Conservation (phyloP, 1,140 invertebrate genomes). For the Megalonaias nervosa region DNA sequence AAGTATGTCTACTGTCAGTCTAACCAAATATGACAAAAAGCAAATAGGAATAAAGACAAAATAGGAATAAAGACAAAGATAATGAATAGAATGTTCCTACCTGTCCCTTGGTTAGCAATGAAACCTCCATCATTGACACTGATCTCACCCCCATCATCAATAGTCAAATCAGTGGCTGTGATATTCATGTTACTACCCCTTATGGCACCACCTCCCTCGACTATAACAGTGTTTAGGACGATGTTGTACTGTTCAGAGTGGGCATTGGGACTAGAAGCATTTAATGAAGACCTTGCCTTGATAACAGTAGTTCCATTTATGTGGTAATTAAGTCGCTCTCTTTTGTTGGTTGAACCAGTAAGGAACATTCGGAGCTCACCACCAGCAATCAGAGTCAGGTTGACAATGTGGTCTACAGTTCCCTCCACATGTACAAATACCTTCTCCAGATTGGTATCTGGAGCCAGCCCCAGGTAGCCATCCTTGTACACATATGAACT, state of each 20-base stretch:
- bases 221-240: conserved; percentile 42
- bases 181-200: conserved; percentile 53
- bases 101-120: conserved; percentile 42
- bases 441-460: conserved; percentile 52
- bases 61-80: conserved; percentile 5
- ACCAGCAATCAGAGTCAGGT: conserved; percentile 54
- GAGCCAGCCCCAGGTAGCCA: conserved; percentile 57
- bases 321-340: conserved; percentile 41
- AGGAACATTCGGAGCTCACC: conserved; percentile 51
- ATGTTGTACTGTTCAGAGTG: conserved; percentile 48
- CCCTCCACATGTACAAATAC: conserved; percentile 59
- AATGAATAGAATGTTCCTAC: conserved; percentile 32
- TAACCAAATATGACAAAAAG: too few relatives aligned
- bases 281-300: conserved; percentile 55
- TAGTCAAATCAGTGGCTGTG: conserved; percentile 44
- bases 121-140: conserved; percentile 58
- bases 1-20: too few relatives aligned
- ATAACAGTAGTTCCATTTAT: conserved; percentile 53
- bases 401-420: conserved; percentile 54
- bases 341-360: conserved; percentile 52
- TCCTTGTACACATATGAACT: conserved; percentile 56
- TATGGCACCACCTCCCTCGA: conserved; percentile 56
- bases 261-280: conserved; percentile 54
- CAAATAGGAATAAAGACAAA: too few relatives aligned
- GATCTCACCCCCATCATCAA: conserved; percentile 60